Evolutionary conservation across 2,113 vertebrate genomes (phyloP).

Genomic region (Sinocyclocheilus anshuiensis): DNA sequence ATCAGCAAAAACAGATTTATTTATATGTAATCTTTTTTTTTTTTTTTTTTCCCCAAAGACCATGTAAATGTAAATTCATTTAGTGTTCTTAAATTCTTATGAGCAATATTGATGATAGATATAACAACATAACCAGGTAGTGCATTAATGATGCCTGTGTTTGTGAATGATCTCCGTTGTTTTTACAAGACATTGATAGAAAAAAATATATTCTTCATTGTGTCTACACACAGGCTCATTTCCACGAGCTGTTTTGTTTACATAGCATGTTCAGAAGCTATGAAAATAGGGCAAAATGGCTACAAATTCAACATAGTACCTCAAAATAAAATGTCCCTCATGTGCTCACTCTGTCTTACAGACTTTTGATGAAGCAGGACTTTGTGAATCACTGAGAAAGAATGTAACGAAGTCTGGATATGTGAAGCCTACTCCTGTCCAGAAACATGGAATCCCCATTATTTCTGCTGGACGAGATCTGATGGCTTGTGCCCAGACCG

Average conservation of each 20-base stretch:
- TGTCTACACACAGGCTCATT: neutral
- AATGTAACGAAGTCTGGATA: constrained; percentile 89
- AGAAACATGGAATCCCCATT: constrained; percentile 93
- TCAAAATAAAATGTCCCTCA: no score
- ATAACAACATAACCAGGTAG: no score
- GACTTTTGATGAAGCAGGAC: constrained; percentile 84
- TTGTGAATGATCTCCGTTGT: no score
- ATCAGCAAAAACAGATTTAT: no score
- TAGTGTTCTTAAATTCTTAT: no score
- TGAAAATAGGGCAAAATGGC: neutral
- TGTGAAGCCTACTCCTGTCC: constrained; percentile 91
- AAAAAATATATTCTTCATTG: neutral
- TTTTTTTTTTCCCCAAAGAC: no score
- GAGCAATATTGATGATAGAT: no score
- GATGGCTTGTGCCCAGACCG: constrained; percentile 97
- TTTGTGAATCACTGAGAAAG: constrained; percentile 81
- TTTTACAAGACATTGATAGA: no score
- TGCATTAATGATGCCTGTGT: no score
- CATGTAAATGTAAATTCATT: no score
- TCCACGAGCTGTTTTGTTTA: neutral
- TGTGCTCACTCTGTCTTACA: constrained; percentile 50
- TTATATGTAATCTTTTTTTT: no score
- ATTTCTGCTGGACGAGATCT: constrained; percentile 86
- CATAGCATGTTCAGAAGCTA: neutral
- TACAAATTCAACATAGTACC: neutral